Conservation (phyloP, 64 coral and sea anemone genomes). For the Stylophora pistillata region DNA sequence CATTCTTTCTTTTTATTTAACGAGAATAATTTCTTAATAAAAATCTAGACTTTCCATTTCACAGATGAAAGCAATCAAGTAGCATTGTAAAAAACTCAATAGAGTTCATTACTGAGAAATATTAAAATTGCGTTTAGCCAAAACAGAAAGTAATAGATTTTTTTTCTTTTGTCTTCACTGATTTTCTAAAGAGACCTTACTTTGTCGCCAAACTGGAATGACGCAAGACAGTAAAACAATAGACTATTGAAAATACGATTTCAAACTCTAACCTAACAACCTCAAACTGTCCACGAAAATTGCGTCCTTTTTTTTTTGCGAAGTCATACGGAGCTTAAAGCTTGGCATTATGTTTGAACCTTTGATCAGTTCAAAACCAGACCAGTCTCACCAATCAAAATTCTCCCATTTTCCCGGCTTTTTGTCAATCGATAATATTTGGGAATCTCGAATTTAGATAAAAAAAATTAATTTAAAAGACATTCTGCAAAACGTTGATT, state of each 20-base stretch:
- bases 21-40: background rate
- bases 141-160: background rate
- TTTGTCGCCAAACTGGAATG: background rate
- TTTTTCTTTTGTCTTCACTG: background rate
- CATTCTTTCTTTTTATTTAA: background rate
- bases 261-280: background rate
- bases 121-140: background rate
- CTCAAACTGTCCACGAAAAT: background rate
- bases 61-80: background rate
- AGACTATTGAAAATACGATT: background rate
- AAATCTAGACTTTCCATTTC: background rate
- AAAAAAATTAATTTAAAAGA: too few species aligned
- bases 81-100: background rate
- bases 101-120: background rate
- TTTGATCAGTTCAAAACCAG: too few species aligned
- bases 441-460: too few species aligned
- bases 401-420: too few species aligned
- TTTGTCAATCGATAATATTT: too few species aligned
- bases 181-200: background rate
- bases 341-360: background rate
- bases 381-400: too few species aligned
- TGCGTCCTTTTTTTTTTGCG: background rate
- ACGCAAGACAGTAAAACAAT: background rate
- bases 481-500: too few species aligned
- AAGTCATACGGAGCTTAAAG: background rate